Evolutionary conservation across 2,888 invertebrate species (phyloP).

Genomic region (Drosophila kokeensis): DNA sequence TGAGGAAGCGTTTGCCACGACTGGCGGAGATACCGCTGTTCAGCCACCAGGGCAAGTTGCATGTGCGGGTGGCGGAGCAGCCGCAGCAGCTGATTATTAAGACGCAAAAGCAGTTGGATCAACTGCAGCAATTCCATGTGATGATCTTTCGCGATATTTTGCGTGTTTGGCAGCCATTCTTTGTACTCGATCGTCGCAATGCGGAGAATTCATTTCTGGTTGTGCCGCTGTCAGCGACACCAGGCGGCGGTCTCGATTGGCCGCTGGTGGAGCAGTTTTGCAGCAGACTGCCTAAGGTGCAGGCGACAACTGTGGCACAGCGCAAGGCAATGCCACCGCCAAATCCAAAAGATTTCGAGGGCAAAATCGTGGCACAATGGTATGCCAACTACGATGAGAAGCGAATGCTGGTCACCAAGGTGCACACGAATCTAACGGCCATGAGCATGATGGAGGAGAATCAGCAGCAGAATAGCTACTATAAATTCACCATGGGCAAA

Average conservation of each 20-base stretch:
- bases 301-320: slow-evolving; percentile 85
- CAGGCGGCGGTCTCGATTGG: slow-evolving; percentile 87
- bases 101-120: slow-evolving; percentile 85
- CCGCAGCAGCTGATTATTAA: slow-evolving; percentile 86
- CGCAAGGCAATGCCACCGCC: slow-evolving; percentile 86
- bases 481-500: slow-evolving; percentile 91
- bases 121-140: slow-evolving; percentile 89
- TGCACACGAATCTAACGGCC: slow-evolving; percentile 89
- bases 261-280: slow-evolving; percentile 86
- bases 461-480: slow-evolving; percentile 87
- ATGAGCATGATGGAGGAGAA: slow-evolving; percentile 88
- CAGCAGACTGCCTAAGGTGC: slow-evolving; percentile 84
- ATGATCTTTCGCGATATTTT: slow-evolving; percentile 91
- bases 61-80: slow-evolving; percentile 83
- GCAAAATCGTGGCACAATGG: slow-evolving; percentile 94
- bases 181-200: slow-evolving; percentile 87
- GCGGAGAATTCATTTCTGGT: slow-evolving; percentile 87
- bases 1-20: slow-evolving; percentile 87
- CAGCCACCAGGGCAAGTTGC: slow-evolving; percentile 88
- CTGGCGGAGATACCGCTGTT: slow-evolving; percentile 91
- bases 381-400: slow-evolving; percentile 88
- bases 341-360: slow-evolving; percentile 87
- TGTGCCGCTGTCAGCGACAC: slow-evolving; percentile 84
- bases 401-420: slow-evolving; percentile 89
- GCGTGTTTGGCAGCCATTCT: slow-evolving; percentile 87